Conservation (phyloP, 2,113 vertebrate species). For the Numenius arquata region DNA sequence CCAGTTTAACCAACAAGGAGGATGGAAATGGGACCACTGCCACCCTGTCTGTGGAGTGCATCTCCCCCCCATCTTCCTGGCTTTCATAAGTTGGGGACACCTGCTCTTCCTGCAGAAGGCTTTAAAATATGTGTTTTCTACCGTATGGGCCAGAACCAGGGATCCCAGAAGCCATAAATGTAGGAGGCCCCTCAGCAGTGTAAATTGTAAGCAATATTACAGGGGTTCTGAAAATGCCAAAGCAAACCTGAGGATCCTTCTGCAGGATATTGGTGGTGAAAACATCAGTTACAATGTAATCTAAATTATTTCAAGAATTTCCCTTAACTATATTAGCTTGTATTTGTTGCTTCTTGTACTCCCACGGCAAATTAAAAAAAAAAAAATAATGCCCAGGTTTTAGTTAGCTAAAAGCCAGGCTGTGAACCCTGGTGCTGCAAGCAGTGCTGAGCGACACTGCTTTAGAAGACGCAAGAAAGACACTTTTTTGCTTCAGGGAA, state of each 20-base stretch:
- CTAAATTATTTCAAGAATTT: neutral
- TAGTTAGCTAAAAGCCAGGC: neutral
- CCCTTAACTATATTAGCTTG: neutral
- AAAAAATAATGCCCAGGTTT: neutral
- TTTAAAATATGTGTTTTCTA: neutral
- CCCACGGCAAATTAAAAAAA: neutral
- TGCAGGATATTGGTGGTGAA: neutral
- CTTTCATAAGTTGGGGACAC: neutral
- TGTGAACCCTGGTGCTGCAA: neutral
- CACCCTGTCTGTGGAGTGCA: neutral
- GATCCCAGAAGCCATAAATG: neutral
- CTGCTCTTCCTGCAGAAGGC: neutral
- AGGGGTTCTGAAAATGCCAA: neutral
- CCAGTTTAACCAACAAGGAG: neutral
- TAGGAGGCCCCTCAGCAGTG: neutral
- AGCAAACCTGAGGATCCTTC: neutral
- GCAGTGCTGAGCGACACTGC: accelerated
- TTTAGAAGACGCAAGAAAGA: neutral
- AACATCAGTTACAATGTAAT: neutral
- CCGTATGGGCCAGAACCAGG: neutral
- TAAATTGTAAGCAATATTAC: neutral
- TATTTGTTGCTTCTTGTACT: neutral
- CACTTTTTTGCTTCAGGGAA: neutral
- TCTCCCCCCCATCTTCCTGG: neutral
- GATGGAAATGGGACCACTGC: neutral